Conservation (phyloP, 2,888 invertebrate species). For the Calliopum simillimum region DNA sequence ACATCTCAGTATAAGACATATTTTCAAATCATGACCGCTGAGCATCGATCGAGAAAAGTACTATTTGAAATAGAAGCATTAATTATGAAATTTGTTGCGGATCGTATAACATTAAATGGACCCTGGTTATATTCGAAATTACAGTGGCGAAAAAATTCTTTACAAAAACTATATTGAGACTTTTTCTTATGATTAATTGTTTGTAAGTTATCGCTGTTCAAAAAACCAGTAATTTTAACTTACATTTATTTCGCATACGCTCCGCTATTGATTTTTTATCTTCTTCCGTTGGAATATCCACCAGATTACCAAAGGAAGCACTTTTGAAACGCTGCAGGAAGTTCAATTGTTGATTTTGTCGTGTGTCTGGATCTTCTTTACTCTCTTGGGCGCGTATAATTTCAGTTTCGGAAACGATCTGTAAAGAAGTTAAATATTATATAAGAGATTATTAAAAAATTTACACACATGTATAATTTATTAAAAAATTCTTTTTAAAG, state of each 20-base stretch:
- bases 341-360: slow-evolving; percentile 51
- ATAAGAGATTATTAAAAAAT: slow-evolving; percentile 30
- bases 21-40: too few species aligned
- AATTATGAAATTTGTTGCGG: too few species aligned
- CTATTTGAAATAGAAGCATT: too few species aligned
- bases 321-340: slow-evolving; percentile 61
- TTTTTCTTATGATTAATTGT: too few species aligned
- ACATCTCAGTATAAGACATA: too few species aligned
- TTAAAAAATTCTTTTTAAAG: too few species aligned
- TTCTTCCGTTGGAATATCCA: slow-evolving; percentile 60
- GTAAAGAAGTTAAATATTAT: slow-evolving; percentile 39
- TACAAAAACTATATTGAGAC: too few species aligned
- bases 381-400: slow-evolving; percentile 61
- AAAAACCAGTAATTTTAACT: slow-evolving; percentile 46
- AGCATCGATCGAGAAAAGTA: too few species aligned
- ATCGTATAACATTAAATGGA: too few species aligned
- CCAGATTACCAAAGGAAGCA: slow-evolving; percentile 61
- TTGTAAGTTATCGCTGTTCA: too few species aligned
- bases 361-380: slow-evolving; percentile 57
- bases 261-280: slow-evolving; percentile 64
- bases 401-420: slow-evolving; percentile 64
- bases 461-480: background rate
- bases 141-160: too few species aligned
- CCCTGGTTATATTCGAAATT: too few species aligned
- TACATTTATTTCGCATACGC: slow-evolving; percentile 61